A percentile compares a stretch with the other conserved stretches of the same genome.
Conservation (phyloP, 2,113 vertebrate genomes). For the Camarhynchus parvulus region DNA sequence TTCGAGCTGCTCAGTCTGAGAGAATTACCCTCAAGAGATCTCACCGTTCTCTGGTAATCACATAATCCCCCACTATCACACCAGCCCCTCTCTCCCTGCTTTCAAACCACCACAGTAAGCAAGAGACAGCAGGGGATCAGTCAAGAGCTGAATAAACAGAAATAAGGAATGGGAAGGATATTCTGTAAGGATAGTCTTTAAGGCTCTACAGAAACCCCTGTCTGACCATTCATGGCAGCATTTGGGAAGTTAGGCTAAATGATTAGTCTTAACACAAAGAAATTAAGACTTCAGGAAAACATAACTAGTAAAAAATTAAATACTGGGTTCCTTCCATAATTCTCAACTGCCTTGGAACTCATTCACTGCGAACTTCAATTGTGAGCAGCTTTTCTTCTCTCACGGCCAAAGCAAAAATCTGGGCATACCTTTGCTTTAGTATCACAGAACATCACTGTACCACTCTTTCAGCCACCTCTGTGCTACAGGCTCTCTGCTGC, state of each 20-base stretch:
- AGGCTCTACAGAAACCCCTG: not conserved
- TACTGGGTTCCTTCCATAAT: not conserved
- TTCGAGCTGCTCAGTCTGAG: not conserved
- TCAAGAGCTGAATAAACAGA: not conserved
- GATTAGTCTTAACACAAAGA: not conserved
- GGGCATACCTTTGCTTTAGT: not conserved
- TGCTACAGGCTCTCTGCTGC: not conserved
- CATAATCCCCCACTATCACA: accelerated
- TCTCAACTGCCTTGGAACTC: not conserved
- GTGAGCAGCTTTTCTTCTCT: not conserved
- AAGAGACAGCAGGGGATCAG: not conserved
- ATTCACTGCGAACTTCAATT: not conserved
- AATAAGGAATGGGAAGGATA: not conserved
- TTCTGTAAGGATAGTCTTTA: not conserved
- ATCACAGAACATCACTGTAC: not conserved
- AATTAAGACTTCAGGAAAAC: not conserved
- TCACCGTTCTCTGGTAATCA: accelerated
- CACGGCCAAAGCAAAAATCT: not conserved
- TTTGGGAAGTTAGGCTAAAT: not conserved
- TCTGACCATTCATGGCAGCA: not conserved
- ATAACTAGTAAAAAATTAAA: not conserved
- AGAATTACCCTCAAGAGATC: not conserved
- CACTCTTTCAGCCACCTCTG: not conserved
- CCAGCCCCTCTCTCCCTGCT: not conserved
- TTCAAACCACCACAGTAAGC: not conserved